phyloP scores from a whole-genome alignment of 2,797 vertebrate species.

The Centroberyx gerrardi region DNA sequence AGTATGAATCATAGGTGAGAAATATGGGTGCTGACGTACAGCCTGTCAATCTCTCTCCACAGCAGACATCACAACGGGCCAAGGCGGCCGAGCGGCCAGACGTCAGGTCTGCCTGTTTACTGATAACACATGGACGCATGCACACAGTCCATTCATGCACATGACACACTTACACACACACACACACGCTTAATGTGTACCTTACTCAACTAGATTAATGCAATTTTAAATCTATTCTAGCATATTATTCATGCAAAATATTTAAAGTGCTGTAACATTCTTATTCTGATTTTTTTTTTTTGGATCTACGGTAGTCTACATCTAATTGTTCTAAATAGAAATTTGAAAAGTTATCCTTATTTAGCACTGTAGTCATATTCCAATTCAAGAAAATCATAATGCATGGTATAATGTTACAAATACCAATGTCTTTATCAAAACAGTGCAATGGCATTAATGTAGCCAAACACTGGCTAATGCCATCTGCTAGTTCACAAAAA shows the following conservation, averaged over 20 bases:
- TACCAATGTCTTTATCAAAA: background rate
- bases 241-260: background rate
- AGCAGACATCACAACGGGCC: constrained; percentile 56
- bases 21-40: constrained; percentile 72
- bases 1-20: constrained; percentile 73
- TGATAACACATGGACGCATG: constrained; percentile 67
- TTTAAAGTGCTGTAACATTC: background rate
- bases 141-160: constrained; percentile 57
- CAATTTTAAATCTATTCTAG: constrained; percentile 7
- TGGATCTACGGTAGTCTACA: background rate
- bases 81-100: constrained; percentile 56
- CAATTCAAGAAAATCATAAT: background rate
- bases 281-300: background rate
- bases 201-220: constrained; percentile 14
- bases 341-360: background rate
- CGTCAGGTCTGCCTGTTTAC: constrained; percentile 67
- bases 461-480: background rate
- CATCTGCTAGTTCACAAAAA: background rate
- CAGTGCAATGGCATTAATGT: background rate
- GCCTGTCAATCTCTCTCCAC: constrained; percentile 58
- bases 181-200: constrained; percentile 4
- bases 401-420: background rate
- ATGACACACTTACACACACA: constrained; percentile 15
- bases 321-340: background rate
- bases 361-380: background rate